phyloP scores from a whole-genome alignment of 2,113 vertebrate species.

The Cyanoderma ruficeps region DNA sequence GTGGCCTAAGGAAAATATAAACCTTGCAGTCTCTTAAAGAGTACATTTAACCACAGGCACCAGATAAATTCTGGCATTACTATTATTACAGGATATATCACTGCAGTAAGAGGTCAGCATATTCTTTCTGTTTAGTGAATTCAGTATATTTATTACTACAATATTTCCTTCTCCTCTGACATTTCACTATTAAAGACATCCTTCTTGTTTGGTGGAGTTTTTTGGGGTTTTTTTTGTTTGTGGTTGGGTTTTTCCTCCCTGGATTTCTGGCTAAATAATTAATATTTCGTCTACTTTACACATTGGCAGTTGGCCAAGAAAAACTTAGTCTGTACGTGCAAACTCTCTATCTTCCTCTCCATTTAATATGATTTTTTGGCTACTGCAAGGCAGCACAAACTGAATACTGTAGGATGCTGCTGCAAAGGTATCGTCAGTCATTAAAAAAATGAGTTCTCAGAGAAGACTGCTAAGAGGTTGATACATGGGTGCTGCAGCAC shows the following conservation, averaged over 20 bases:
- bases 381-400: background rate
- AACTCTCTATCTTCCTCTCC: background rate
- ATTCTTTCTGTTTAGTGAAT: background rate
- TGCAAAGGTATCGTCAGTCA: background rate
- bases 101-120: background rate
- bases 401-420: background rate
- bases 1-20: background rate
- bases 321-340: background rate
- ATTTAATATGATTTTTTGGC: background rate
- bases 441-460: background rate
- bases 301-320: background rate
- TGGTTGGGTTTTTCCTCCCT: background rate
- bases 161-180: background rate
- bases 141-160: slow-evolving; percentile 14
- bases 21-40: background rate
- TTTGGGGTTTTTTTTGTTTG: background rate
- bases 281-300: background rate
- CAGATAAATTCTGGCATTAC: background rate
- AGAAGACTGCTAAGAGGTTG: background rate
- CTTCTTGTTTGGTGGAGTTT: background rate
- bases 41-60: background rate
- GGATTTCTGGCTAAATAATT: background rate
- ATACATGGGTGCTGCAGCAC: background rate
- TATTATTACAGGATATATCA: background rate
- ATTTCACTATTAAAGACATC: slow-evolving; percentile 53